Evolutionary conservation across 1,140 invertebrate species (phyloP).

Genomic region (Lethrus apterus): DNA sequence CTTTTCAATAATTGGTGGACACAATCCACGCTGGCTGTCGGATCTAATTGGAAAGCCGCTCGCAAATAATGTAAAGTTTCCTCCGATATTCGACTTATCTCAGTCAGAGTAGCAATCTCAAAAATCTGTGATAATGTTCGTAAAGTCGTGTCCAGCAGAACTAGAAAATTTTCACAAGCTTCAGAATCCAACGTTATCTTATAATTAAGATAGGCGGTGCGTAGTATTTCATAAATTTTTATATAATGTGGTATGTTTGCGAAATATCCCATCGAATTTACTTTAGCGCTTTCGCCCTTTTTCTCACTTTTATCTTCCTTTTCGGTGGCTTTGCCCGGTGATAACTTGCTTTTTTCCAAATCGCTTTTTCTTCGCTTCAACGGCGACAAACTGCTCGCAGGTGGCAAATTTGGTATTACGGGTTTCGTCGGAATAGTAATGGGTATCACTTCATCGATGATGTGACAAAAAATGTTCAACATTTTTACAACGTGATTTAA

Average conservation of each 20-base stretch:
- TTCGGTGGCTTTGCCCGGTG: conserved; percentile 18
- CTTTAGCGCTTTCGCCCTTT: conserved; percentile 40
- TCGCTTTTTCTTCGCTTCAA: conserved; percentile 44
- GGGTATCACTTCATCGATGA: conserved; percentile 65
- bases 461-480: conserved; percentile 66
- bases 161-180: conserved; percentile 66
- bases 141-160: conserved; percentile 58
- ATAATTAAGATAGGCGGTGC: conserved; percentile 71
- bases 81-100: conserved; percentile 68
- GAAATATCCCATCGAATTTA: conserved; percentile 55
- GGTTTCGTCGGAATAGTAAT: conserved; percentile 50
- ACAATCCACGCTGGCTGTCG: conserved; percentile 64
- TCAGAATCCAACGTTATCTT: conserved; percentile 68
- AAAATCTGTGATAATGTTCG: conserved; percentile 66
- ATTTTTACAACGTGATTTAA: conserved; percentile 61
- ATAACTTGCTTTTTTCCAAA: conserved; percentile 25
- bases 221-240: conserved; percentile 67
- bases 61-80: conserved; percentile 74
- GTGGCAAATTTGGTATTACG: conserved; percentile 43
- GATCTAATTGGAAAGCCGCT: conserved; percentile 60
- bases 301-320: conserved; percentile 31
- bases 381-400: conserved; percentile 42
- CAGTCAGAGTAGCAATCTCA: conserved; percentile 64
- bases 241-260: conserved; percentile 64
- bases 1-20: conserved; percentile 78